Percentiles rank a stretch among this genome's conserved stretches.
These are phyloP conservation scores for Sebastes miniatus DNA, from an alignment of 2,797 vertebrate genomes.

Conservation along the genomic window DNA sequence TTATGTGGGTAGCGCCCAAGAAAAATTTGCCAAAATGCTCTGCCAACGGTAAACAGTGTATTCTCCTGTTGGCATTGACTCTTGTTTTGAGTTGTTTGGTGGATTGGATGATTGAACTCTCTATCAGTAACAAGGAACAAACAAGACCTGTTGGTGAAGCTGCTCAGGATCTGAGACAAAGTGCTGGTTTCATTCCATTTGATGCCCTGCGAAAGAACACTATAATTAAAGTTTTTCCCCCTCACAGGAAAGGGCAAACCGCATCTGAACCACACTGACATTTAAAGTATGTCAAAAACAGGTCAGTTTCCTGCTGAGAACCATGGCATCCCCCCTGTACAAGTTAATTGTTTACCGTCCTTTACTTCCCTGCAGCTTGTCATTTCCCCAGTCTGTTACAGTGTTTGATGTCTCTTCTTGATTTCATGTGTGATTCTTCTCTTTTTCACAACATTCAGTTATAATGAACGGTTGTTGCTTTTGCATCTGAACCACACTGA, in stretches of 20 bases:
- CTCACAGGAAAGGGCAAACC: not conserved
- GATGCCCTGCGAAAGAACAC: not conserved
- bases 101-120: too few species aligned
- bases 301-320: too few species aligned
- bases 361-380: not conserved
- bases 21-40: too few species aligned
- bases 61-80: too few species aligned
- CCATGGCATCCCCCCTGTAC: too few species aligned
- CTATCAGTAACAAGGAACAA: too few species aligned
- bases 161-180: not conserved
- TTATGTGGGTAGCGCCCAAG: too few species aligned
- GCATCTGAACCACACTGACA: not conserved
- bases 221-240: not conserved
- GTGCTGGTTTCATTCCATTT: not conserved
- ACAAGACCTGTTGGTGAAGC: constrained; percentile 4
- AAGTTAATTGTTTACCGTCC: not conserved
- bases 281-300: too few species aligned
- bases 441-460: not conserved
- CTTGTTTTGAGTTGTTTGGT: too few species aligned
- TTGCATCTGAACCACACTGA: not conserved
- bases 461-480: not conserved
- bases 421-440: not conserved
- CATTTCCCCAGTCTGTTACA: not conserved
- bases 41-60: too few species aligned
- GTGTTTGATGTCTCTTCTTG: too few species aligned